A percentile compares a stretch with the other conserved stretches of the same genome.
Evolutionary conservation across 1,140 invertebrate species (phyloP).

Genomic region (Scaptomyza pallida): DNA sequence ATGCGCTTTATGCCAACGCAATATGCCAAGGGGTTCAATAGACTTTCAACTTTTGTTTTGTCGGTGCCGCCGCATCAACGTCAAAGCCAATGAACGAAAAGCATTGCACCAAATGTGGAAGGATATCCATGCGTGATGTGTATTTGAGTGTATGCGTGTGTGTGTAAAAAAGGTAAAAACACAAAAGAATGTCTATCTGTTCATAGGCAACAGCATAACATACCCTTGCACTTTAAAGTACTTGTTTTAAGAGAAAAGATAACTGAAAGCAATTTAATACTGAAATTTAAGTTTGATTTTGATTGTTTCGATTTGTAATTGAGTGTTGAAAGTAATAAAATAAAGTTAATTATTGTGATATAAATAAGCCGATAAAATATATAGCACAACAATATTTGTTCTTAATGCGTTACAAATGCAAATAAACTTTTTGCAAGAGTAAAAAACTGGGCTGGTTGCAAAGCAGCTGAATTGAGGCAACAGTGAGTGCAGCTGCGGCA

Average conservation of each 20-base stretch:
- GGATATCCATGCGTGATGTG: conserved; percentile 1
- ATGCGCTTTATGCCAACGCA: conserved; percentile 36
- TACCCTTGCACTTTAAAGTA: neutral
- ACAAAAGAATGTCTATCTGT: neutral
- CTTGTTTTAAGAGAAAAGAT: neutral
- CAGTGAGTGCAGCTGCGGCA: conserved; percentile 48
- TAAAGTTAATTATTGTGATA: too few relatives aligned
- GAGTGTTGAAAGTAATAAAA: too few relatives aligned
- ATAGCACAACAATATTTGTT: neutral
- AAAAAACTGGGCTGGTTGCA: neutral
- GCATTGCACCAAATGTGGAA: conserved; percentile 46
- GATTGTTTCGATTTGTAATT: too few relatives aligned
- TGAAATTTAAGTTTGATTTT: too few relatives aligned
- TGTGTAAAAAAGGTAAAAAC: conserved; percentile 21
- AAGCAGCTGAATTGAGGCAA: conserved; percentile 15
- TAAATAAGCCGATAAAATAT: too few relatives aligned
- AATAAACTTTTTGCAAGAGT: neutral
- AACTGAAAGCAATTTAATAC: too few relatives aligned
- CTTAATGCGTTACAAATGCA: neutral
- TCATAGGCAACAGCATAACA: neutral
- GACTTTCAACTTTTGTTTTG: conserved; percentile 60
- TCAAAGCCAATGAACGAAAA: conserved; percentile 75
- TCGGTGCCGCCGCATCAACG: conserved; percentile 38
- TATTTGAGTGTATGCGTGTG: conserved; percentile 5
- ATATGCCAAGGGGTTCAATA: conserved; percentile 71